phyloP scores from a whole-genome alignment of 1,140 invertebrate species.

The Leptopilina clavipes region DNA sequence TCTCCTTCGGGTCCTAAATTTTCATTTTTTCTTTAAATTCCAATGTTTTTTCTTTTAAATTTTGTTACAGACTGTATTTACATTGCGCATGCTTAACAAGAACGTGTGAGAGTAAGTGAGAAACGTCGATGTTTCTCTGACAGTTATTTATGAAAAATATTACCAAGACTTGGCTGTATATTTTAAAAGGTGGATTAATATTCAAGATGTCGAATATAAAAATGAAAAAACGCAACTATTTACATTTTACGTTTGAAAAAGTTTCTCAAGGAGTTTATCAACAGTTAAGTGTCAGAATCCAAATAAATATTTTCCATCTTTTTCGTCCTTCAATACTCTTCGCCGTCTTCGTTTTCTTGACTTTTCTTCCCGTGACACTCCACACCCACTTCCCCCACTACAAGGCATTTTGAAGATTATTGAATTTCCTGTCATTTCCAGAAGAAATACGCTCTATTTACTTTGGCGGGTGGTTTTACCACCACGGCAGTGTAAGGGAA shows the following conservation, averaged over 20 bases:
- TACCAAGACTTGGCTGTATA: no score
- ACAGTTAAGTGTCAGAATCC: background rate
- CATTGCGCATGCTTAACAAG: no score
- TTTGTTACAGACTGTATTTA: no score
- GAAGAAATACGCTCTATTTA: constrained; percentile 74
- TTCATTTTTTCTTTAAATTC: no score
- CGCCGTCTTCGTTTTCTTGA: background rate
- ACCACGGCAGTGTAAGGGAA: constrained; percentile 33
- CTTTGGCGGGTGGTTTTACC: constrained; percentile 52
- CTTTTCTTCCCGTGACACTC: background rate
- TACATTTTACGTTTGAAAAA: constrained; percentile 33
- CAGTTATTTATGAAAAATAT: no score
- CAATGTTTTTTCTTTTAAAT: no score
- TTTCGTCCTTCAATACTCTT: background rate
- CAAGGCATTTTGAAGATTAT: constrained; percentile 68
- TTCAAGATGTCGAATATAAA: background rate
- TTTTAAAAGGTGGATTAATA: background rate
- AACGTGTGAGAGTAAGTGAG: no score
- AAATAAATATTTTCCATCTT: constrained; percentile 20
- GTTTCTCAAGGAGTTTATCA: constrained; percentile 45
- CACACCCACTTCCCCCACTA: background rate
- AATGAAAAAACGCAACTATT: background rate
- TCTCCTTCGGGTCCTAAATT: no score
- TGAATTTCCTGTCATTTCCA: constrained; percentile 74
- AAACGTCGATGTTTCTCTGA: no score